A percentile compares a stretch with the other conserved stretches of the same genome.
phyloP scores from a whole-genome alignment of 2,113 vertebrate genomes.

The Cyphomyrus discorhynchus region DNA sequence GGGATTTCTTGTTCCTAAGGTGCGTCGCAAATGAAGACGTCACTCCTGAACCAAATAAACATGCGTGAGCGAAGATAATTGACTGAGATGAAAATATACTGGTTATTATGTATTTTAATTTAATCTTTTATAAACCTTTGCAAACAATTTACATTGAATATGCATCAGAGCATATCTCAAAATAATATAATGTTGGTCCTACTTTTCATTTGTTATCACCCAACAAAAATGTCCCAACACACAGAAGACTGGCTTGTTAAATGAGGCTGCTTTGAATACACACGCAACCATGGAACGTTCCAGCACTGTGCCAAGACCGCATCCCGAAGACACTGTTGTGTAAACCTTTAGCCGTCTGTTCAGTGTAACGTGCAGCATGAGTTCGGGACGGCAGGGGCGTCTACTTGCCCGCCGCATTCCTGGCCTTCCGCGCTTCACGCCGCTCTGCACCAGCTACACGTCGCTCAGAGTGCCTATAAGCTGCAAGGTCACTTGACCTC shows the following conservation, averaged over 20 bases:
- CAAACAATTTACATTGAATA: neutral
- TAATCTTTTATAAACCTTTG: neutral
- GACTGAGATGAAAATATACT: neutral
- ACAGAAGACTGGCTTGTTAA: neutral
- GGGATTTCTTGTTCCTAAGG: neutral
- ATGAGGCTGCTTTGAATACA: neutral
- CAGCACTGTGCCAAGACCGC: neutral
- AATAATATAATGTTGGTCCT: neutral
- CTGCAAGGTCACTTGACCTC: neutral
- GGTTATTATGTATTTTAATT: neutral
- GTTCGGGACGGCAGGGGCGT: neutral
- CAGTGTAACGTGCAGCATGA: neutral
- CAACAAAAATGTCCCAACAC: no score
- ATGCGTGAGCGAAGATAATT: neutral
- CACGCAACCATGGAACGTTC: neutral
- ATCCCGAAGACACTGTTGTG: neutral
- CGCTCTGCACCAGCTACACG: neutral
- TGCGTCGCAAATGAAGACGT: neutral
- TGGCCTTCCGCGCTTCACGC: neutral
- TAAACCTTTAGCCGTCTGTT: neutral
- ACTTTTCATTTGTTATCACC: neutral
- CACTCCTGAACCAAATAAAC: neutral
- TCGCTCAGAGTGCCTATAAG: neutral
- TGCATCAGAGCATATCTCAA: neutral
- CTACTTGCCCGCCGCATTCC: neutral